Conservation (phyloP, 2,113 vertebrate genomes). For the Alligator sinensis region DNA sequence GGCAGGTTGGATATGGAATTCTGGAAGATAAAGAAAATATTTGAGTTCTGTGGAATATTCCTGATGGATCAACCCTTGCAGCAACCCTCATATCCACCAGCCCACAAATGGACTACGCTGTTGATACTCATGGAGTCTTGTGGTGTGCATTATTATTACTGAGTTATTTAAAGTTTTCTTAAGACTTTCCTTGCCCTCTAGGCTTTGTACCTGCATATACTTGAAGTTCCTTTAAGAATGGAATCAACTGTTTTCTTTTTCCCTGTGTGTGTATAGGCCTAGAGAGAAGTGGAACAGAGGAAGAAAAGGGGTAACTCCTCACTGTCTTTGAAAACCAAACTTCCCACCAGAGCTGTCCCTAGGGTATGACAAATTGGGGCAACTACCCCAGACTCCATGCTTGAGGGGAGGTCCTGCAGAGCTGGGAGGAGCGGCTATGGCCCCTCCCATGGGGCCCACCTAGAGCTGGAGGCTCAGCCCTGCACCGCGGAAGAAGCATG, state of each 20-base stretch:
- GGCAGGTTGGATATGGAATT: background rate
- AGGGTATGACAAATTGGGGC: no score
- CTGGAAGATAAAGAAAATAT: background rate
- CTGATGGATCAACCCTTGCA: background rate
- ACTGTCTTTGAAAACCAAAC: background rate
- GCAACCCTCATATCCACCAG: background rate
- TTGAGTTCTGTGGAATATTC: background rate
- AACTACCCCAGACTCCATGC: no score
- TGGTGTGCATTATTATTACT: background rate
- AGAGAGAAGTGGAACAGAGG: accelerated
- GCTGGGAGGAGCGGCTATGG: no score
- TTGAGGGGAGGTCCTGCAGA: no score
- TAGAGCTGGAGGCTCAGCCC: no score
- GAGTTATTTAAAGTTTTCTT: background rate
- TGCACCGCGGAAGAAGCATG: no score
- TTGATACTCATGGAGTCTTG: background rate
- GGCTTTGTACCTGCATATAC: background rate
- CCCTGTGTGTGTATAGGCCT: background rate
- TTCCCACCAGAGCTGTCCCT: background rate
- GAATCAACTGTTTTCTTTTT: background rate
- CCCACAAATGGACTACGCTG: background rate
- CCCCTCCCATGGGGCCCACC: no score
- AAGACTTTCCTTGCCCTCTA: background rate
- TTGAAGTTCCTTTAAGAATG: background rate
- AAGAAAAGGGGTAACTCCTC: background rate